Evolutionary conservation across 2,797 vertebrate genomes (phyloP).

Genomic region (Benthosema pterotum): DNA sequence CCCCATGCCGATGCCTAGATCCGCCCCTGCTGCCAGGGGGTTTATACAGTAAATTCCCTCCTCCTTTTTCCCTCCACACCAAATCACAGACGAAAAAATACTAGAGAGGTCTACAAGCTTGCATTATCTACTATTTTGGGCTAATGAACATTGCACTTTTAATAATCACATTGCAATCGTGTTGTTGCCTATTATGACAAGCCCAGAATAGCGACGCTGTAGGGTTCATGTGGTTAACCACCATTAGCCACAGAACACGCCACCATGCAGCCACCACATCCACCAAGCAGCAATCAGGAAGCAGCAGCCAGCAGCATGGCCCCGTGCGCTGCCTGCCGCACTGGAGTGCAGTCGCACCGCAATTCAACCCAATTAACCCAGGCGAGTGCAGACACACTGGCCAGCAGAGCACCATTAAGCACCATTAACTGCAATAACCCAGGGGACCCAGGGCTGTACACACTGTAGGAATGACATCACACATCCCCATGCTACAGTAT

Average conservation of each 20-base stretch:
- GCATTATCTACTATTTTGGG: too few species aligned
- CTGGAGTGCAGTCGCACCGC: constrained; percentile 43
- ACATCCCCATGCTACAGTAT: neutral
- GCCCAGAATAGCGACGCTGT: too few species aligned
- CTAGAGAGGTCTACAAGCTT: neutral
- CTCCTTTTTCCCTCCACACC: neutral
- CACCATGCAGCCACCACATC: constrained; percentile 19
- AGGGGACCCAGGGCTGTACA: constrained; percentile 28
- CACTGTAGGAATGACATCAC: neutral
- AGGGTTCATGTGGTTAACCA: constrained; percentile 55
- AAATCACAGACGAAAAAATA: too few species aligned
- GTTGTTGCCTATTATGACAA: too few species aligned
- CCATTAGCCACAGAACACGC: constrained; percentile 62
- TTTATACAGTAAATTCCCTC: neutral
- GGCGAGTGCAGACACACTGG: constrained; percentile 60
- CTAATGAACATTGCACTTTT: too few species aligned
- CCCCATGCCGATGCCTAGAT: too few species aligned
- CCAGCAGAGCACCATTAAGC: constrained; percentile 67
- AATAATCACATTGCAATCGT: too few species aligned
- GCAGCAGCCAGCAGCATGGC: constrained; percentile 46
- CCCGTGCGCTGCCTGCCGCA: constrained; percentile 25
- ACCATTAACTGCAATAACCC: constrained; percentile 66
- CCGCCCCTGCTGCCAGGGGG: too few species aligned
- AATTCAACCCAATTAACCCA: constrained; percentile 71
- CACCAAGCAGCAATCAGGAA: constrained; percentile 58